Evolutionary conservation across 2,113 vertebrate species (phyloP), one percentile per base, ranked within the genome.

Genomic region (Dendropsophus ebraccatus): DNA sequence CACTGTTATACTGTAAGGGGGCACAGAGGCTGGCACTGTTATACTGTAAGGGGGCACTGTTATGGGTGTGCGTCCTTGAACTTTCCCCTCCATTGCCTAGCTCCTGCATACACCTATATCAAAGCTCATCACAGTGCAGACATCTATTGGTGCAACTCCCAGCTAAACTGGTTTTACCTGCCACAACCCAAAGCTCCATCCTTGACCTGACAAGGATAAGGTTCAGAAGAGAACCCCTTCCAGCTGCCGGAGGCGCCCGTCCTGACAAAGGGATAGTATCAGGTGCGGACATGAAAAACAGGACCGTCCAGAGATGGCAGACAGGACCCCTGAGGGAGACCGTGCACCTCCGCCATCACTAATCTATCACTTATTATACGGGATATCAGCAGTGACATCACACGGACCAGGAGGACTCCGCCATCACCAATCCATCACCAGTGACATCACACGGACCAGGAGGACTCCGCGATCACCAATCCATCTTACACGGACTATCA

Each of bases 111-210:
- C 2, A 30, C 50, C 52, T 5, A 11, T 58, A 19, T 16, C 6
- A 14, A 16, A 1, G 19, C 28, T 78, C 12, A 77, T 11, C 21
- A 6, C 23, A 25, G 1, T 1, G 32, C 54, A n/a, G 52, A 13
- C 6, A 16, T 35, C 7, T 41, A 58, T 21, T 14, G 89, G 91
- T 88, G 87, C 25, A 8, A 2, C 78, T 0, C 11, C 78, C 58
- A 25, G 58, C 30, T 49, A 81, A 49, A 81, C 79, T 81, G 79
- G 79, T 81, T 67, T 49, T 58, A 49, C 58, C 25, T n/a, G 79
- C n/a, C 45, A 5, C 10, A 28, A 9, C 41, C 28, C 17, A n/a
- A 49, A 58, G 76, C 13, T 35, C 10, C 13, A 19, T 10, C 76
- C 9, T 56, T 35, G 75, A 37, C 56, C 25, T 28, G 21, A 73